Evolutionary conservation across 2,888 invertebrate genomes (phyloP).

Genomic region (Pollenia griseotomentosa): DNA sequence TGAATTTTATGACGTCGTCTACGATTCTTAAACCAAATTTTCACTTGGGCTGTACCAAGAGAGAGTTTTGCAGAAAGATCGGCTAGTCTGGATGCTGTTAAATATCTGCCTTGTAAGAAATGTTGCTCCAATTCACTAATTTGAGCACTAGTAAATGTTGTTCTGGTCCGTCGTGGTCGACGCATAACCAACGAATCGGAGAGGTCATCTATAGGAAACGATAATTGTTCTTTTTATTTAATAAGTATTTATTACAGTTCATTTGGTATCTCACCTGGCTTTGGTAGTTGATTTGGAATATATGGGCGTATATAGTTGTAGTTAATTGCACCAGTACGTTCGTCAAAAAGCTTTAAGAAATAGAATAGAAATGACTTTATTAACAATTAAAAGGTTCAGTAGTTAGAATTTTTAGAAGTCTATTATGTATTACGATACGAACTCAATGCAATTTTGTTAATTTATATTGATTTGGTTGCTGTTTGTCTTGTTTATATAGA

Average conservation of each 20-base stretch:
- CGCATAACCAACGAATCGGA: conserved; percentile 79
- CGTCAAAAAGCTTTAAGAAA: conserved; percentile 77
- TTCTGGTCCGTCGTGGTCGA: conserved; percentile 79
- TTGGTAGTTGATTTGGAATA: conserved; percentile 69
- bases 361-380: not conserved
- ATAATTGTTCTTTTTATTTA: not conserved
- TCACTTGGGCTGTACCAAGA: conserved; percentile 79
- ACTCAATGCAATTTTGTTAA: too few species aligned
- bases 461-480: too few species aligned
- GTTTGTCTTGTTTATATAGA: too few species aligned
- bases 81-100: conserved; percentile 77
- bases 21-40: conserved; percentile 81
- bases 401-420: too few species aligned
- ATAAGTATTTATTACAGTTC: not conserved
- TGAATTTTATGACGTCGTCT: conserved; percentile 80
- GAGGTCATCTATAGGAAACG: conserved; percentile 76
- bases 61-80: conserved; percentile 78
- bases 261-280: conserved; percentile 42
- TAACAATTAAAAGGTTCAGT: not conserved
- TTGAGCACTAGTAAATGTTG: conserved; percentile 80
- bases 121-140: conserved; percentile 79
- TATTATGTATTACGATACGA: too few species aligned
- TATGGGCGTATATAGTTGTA: conserved; percentile 79
- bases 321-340: conserved; percentile 78
- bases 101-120: conserved; percentile 79